These are phyloP conservation scores for Drosophila sulfurigaster DNA, from an alignment of 1,140 invertebrate genomes.

Conservation along the genomic window DNA sequence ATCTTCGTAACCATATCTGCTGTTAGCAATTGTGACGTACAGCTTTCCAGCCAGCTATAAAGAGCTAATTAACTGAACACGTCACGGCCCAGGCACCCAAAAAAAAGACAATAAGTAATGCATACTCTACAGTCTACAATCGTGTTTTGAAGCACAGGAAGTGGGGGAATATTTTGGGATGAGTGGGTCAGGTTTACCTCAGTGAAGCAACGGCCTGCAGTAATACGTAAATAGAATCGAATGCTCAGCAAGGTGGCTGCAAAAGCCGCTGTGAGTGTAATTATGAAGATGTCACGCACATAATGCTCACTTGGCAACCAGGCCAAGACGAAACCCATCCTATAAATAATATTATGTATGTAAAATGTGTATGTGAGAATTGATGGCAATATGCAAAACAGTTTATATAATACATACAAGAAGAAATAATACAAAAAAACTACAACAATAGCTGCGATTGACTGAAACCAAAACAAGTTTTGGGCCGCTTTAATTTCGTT, in stretches of 20 bases:
- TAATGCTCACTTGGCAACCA: slow-evolving; percentile 79
- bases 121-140: not conserved
- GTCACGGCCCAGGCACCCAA: slow-evolving; percentile 45
- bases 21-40: slow-evolving; percentile 52
- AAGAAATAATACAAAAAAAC: not conserved
- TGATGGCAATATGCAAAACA: slow-evolving; percentile 63
- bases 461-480: slow-evolving; percentile 64
- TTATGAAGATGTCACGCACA: slow-evolving; percentile 70
- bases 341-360: slow-evolving; percentile 64
- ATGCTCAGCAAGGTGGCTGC: slow-evolving; percentile 78
- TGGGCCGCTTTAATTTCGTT: slow-evolving; percentile 30
- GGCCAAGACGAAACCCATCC: slow-evolving; percentile 79
- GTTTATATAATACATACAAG: slow-evolving; percentile 62
- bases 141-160: not conserved
- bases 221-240: slow-evolving; percentile 83
- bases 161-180: not conserved
- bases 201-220: slow-evolving; percentile 78
- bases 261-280: slow-evolving; percentile 68
- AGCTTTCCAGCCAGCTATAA: slow-evolving; percentile 27
- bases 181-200: slow-evolving; percentile 66
- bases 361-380: slow-evolving; percentile 22
- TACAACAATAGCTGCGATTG: slow-evolving; percentile 23
- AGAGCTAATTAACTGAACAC: slow-evolving; percentile 60
- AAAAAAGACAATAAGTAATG: slow-evolving; percentile 1
- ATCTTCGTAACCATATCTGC: slow-evolving; percentile 54